These are phyloP conservation scores for Paracanthobrama guichenoti DNA, from an alignment of 2,113 vertebrate genomes.

Conservation along the genomic window DNA sequence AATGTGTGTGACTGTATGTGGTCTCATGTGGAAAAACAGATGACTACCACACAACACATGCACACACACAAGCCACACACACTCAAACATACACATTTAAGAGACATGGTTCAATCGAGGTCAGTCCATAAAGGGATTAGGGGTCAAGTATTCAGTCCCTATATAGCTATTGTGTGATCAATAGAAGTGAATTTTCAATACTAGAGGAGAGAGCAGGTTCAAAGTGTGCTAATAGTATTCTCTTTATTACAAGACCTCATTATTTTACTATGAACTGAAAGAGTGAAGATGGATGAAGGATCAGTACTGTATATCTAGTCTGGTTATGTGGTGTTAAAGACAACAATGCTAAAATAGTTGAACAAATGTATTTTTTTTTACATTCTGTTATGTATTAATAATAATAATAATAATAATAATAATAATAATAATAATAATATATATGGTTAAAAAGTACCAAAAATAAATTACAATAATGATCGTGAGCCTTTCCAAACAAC, in stretches of 20 bases:
- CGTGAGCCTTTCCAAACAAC: neutral
- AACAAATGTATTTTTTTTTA: neutral
- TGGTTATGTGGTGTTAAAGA: neutral
- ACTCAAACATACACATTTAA: neutral
- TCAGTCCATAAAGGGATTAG: conserved; percentile 73
- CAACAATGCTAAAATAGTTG: neutral
- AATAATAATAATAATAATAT: no score
- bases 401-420: no score
- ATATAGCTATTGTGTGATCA: conserved; percentile 68
- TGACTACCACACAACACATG: neutral
- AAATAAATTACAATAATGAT: neutral
- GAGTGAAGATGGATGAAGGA: neutral
- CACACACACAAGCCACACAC: neutral
- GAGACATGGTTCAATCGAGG: conserved; percentile 53
- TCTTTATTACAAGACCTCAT: conserved; percentile 53
- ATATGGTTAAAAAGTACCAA: no score
- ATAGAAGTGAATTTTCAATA: conserved; percentile 65
- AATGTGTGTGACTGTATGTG: neutral
- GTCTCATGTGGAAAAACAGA: neutral
- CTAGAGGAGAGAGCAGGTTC: conserved; percentile 27
- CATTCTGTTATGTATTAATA: neutral
- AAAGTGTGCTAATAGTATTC: conserved; percentile 56
- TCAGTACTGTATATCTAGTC: neutral
- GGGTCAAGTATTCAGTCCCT: conserved; percentile 60
- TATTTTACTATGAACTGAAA: conserved; percentile 16